Evolutionary conservation across 2,888 invertebrate genomes (phyloP), one percentile per base, ranked within the genome.

Genomic region (Anaspis maculata): DNA sequence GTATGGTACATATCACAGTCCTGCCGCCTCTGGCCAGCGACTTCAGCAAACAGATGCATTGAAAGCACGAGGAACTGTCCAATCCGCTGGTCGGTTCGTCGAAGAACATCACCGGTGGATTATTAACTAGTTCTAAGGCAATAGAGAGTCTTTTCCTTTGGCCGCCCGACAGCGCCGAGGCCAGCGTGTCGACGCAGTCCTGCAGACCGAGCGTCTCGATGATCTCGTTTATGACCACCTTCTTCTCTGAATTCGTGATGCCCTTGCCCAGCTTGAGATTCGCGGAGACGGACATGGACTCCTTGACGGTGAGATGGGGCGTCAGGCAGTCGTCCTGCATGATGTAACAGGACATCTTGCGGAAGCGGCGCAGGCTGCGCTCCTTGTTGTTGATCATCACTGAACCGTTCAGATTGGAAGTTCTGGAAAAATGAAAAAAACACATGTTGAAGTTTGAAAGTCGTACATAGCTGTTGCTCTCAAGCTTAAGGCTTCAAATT

Each of bases 51-150:
- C 82, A 83, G 58, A 95, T 80, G 64, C 92, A 86, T 66, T 91
- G 91, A 69, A 88, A 91, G 69, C 92, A 92, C 30, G 92, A 87
- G 21, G 91, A 88, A 62, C 91, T 92, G 62, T 95, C 95, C 63
- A 95, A 69, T 11, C 95, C 95, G 54, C 91, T 83, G 23, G 85
- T 86, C 2, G 94, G 94, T 64, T 95, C 94, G 57, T 95, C 94
- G 59, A 95, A 92, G 67, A 94, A 95, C 91, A 95, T 94, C 40
- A 95, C 88, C 44, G 94, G 94, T 13, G 95, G 94, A 69, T 94
- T 92, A 67, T 92, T 92, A 29, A 94, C 91, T 61, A 94, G 73
- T 67, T 94, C 92, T 59, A 90, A 68, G 32, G 91, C 92, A 56
- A 94, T 91, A 3, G 91, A 90, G 41, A 92, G 70, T 36, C 92